Percentiles rank a stretch among this genome's conserved stretches.
Conservation (phyloP, 2,888 invertebrate genomes). For the Pyrrhosoma nymphula region DNA sequence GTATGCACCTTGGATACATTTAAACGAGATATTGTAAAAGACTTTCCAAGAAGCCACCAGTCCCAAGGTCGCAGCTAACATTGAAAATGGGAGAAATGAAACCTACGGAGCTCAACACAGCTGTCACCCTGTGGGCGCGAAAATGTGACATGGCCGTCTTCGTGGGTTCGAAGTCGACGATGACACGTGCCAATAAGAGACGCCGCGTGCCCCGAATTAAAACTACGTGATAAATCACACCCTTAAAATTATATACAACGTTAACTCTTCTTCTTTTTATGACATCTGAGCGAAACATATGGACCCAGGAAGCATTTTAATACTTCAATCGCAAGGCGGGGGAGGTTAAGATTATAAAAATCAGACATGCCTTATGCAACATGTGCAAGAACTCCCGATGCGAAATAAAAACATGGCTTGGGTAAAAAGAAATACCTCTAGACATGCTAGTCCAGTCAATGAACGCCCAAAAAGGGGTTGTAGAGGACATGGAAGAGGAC, state of each 20-base stretch:
- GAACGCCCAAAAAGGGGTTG: no score
- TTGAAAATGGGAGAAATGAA: not conserved
- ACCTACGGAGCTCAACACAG: not conserved
- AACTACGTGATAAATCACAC: no score
- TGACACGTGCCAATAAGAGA: not conserved
- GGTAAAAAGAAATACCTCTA: not conserved
- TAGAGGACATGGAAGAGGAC: no score
- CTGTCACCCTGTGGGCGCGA: not conserved
- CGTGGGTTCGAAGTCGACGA: not conserved
- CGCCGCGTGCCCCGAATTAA: not conserved
- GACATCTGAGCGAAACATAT: not conserved
- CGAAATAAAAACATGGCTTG: no score
- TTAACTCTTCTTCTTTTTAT: not conserved
- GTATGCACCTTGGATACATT: no score
- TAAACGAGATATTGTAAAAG: no score
- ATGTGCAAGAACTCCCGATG: no score
- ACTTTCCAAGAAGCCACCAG: no score
- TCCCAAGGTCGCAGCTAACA: not conserved
- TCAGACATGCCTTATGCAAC: no score
- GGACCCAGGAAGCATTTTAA: not conserved
- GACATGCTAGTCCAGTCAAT: no score
- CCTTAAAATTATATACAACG: not conserved
- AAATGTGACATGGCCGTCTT: not conserved
- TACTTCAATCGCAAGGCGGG: not conserved
- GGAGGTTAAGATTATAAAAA: not conserved